Evolutionary conservation across 2,888 invertebrate genomes (phyloP).

Genomic region (Melipona bicolor): DNA sequence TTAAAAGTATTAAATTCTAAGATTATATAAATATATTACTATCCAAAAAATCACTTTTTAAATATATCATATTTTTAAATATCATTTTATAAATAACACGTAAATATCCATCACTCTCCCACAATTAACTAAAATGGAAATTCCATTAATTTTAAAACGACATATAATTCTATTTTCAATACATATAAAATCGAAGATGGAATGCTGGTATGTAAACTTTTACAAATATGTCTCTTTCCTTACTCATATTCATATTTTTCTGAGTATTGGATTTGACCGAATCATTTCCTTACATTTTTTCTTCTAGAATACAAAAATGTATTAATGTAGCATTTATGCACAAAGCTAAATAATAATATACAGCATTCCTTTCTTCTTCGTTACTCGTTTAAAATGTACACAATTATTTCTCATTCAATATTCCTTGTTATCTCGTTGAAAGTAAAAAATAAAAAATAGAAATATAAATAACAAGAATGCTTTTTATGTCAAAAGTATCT

Average conservation of each 20-base stretch:
- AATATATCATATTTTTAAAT: constrained; percentile 28
- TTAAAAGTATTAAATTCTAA: constrained; percentile 42
- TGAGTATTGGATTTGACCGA: constrained; percentile 34
- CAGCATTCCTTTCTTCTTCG: constrained; percentile 58
- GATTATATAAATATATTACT: constrained; percentile 21
- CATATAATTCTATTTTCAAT: constrained; percentile 33
- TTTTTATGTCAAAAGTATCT: constrained; percentile 21
- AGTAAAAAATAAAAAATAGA: neutral
- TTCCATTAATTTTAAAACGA: constrained; percentile 42
- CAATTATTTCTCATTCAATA: constrained; percentile 60
- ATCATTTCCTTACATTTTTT: constrained; percentile 33
- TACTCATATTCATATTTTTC: constrained; percentile 33
- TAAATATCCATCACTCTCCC: constrained; percentile 67
- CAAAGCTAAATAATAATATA: constrained; percentile 66
- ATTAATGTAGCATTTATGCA: constrained; percentile 52
- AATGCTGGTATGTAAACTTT: constrained; percentile 59
- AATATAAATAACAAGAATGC: constrained; percentile 1
- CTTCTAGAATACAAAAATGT: constrained; percentile 60
- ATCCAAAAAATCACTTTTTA: constrained; percentile 23
- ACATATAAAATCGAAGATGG: constrained; percentile 57
- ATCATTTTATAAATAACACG: constrained; percentile 37
- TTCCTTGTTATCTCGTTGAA: constrained; percentile 32
- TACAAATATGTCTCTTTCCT: constrained; percentile 10
- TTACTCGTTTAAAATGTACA: constrained; percentile 43
- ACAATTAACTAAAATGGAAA: constrained; percentile 47